Evolutionary conservation across 2,888 invertebrate genomes (phyloP), one percentile per base, ranked within the genome.

Genomic region (Patella pellucida): DNA sequence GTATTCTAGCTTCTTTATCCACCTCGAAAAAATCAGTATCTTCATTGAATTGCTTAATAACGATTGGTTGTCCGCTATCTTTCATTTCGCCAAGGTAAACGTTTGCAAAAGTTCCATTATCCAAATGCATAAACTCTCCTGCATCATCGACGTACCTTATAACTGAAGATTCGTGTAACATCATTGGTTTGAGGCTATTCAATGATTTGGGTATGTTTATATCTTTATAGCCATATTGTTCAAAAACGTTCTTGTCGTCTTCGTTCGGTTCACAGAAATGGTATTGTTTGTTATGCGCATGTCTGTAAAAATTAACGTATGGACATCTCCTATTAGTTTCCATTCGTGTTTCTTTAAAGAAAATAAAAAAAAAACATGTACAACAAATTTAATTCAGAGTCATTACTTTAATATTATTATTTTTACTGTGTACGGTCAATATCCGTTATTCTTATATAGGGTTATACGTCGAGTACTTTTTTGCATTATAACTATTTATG

Each of bases 131-230:
- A 16, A 62, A 73, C 27, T 72, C 15, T 11, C 72, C 74, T 2
- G 2, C 0, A 15, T 69, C 52, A 52, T 76, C 73, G n/a, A 62
- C 3, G 62, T 77, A 71, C 52, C 75, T 75, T 1, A 73, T 75
- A 68, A 79, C 74, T 71, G 76, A 76, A 73, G 56, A 73, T 72
- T 79, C 79, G 69, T 79, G 76, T 41, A 79, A 68, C 3, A 79
- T 52, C 19, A 51, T 15, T 15, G 52, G 62, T 50, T 70, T 56
- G 62, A 51, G 19, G 1, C 3, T 14, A 1, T 69, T 67, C 1
- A 70, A 70, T 3, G 56, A 69, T 2, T 19, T 56, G n/a, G 73
- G 73, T 23, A 68, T 41, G 27, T 27, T 52, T 11, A 52, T 52
- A 50, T 50, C 52, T 3, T 19, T 68, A 62, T 52, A 68, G 27